Evolutionary conservation across 2,113 vertebrate species (phyloP).

Genomic region (Rhipidura dahli): DNA sequence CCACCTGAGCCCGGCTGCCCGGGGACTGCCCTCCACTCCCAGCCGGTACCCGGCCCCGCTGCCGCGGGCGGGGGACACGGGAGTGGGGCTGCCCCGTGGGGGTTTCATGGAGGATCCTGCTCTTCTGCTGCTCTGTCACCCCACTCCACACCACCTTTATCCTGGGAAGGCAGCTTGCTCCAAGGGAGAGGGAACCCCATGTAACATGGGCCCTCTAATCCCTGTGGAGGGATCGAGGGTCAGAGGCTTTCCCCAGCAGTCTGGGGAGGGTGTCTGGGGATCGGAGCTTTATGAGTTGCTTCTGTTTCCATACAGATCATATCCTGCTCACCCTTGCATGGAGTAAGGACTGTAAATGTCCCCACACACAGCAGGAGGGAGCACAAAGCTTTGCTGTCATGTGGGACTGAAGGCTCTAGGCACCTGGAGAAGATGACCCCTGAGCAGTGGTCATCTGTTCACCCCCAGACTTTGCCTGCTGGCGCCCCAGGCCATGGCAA

Average conservation of each 20-base stretch:
- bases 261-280: background rate
- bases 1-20: background rate
- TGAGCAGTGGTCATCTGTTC: background rate
- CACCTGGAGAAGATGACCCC: background rate
- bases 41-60: fast-evolving
- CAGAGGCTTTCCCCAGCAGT: background rate
- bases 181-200: background rate
- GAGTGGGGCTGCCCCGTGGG: fast-evolving
- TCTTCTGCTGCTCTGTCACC: background rate
- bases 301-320: background rate
- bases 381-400: background rate
- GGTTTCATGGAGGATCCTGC: too few species aligned
- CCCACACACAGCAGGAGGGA: background rate
- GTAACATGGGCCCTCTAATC: fast-evolving
- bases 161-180: background rate
- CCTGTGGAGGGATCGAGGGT: background rate
- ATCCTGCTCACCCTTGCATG: background rate
- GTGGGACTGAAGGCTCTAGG: background rate
- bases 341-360: fast-evolving
- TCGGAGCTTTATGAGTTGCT: background rate
- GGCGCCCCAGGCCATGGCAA: fast-evolving
- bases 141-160: fast-evolving
- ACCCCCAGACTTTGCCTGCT: background rate
- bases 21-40: background rate
- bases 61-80: fast-evolving